phyloP scores from a whole-genome alignment of 2,113 vertebrate genomes.

The Ophthalmolycus amberensis region DNA sequence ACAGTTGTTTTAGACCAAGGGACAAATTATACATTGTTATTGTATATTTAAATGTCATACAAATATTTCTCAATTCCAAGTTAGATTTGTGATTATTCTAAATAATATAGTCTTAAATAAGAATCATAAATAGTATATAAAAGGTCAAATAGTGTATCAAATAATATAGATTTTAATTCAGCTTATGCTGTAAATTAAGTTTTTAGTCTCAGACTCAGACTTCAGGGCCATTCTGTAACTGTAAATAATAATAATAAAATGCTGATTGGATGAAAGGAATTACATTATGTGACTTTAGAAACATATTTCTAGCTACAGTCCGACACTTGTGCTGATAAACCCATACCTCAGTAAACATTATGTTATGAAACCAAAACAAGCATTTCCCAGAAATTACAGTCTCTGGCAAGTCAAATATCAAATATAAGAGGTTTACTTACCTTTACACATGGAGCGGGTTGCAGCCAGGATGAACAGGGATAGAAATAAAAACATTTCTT shows the following conservation, averaged over 20 bases:
- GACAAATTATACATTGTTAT: background rate
- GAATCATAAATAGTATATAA: too few relatives aligned
- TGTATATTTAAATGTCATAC: too few relatives aligned
- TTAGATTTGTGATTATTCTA: background rate
- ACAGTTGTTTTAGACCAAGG: background rate
- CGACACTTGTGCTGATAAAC: background rate
- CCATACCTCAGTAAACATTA: background rate
- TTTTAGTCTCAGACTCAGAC: background rate
- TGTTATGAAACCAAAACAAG: slow-evolving; percentile 38
- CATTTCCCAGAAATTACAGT: background rate
- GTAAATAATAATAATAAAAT: slow-evolving; percentile 4
- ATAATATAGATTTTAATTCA: background rate
- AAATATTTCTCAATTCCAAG: background rate
- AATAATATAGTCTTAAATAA: background rate
- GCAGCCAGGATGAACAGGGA: background rate
- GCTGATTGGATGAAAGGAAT: background rate
- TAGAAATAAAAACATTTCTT: slow-evolving; percentile 39
- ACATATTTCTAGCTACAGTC: background rate
- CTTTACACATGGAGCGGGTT: slow-evolving; percentile 17
- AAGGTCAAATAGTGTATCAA: background rate
- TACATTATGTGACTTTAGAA: background rate
- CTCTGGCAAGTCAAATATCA: background rate
- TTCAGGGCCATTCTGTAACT: background rate
- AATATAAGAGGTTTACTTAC: slow-evolving; percentile 41
- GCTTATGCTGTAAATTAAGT: background rate